Base-by-base conservation (phyloP, 1,140 invertebrate species). In the Drosophila parvula region DNA sequence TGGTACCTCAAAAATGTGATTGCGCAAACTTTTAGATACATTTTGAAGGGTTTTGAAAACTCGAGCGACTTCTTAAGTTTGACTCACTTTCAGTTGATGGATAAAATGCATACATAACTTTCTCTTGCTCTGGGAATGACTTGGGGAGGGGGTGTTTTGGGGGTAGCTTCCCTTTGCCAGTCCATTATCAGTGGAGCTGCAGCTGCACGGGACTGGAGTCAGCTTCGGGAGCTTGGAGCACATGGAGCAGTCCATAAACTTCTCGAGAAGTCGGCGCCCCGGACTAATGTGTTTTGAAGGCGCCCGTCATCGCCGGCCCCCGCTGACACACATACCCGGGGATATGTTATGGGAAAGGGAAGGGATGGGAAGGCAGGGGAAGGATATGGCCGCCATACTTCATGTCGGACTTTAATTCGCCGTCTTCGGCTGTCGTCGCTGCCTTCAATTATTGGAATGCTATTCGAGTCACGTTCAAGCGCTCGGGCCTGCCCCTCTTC, bases 381-480 rank as follows among this genome's bases (percentile, higher is more conserved):
- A 62, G n/a, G 44, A 48, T 65, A 50, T 45, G 30, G 44, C 38
- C 48, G 68, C 53, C 78, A 86, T 79, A 81, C 78, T 86, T 85
- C 74, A 86, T 86, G 74, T 50, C 76, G 71, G 64, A 61, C 77
- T 82, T 82, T 88, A 79, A 82, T 88, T 88, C 79, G 67, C 69
- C 85, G 81, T 86, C 78, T 78, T 77, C 27, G 44, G 30, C 74
- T 78, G 74, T 78, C 74, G 63, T 44, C 71, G 71, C 74, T 78
- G 73, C 44, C 75, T 86, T 86, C 79, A 86, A 86, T 86, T 81
- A 85, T 88, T 86, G 67, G 47, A 68, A 78, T 82, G 55, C 64
- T 73, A 86, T 86, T 86, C 83, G 62, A 85, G 83, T 86, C 83
- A 88, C 83, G 82, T 88, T 78, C 71, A 67, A 48, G 67, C 71